Evolutionary conservation across 1,140 invertebrate genomes (phyloP).

Genomic region (Calycopis cecrops): DNA sequence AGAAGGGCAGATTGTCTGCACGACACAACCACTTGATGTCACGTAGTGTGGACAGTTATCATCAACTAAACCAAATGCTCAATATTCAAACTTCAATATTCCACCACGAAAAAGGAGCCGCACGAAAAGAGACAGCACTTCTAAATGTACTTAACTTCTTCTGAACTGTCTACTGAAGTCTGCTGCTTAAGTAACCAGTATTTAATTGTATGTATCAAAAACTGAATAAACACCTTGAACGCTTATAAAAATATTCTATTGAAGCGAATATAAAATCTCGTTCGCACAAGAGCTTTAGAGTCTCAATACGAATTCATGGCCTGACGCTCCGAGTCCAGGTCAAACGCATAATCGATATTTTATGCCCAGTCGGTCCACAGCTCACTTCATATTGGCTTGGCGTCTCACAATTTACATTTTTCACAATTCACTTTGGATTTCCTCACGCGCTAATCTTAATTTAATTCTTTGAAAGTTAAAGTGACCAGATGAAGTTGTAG

Average conservation of each 20-base stretch:
- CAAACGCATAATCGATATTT: slow-evolving; percentile 32
- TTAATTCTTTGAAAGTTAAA: background rate
- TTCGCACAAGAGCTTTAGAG: slow-evolving; percentile 19
- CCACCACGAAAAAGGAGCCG: too few species aligned
- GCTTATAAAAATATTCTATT: slow-evolving; percentile 5
- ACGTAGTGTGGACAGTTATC: too few species aligned
- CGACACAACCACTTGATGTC: too few species aligned
- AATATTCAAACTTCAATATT: too few species aligned
- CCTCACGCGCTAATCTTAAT: background rate
- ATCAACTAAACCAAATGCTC: too few species aligned
- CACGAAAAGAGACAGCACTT: too few species aligned
- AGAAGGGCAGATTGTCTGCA: too few species aligned
- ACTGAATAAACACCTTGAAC: slow-evolving; percentile 1
- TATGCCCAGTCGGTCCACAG: slow-evolving; percentile 21
- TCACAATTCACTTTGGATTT: background rate
- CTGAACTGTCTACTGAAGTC: too few species aligned
- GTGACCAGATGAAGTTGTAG: background rate
- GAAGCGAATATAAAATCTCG: background rate
- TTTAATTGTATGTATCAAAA: background rate
- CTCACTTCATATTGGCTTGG: too few species aligned
- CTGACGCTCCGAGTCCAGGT: slow-evolving; percentile 20
- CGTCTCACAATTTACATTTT: background rate
- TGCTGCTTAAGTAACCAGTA: too few species aligned
- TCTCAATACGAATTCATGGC: slow-evolving; percentile 29
- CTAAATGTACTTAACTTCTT: too few species aligned